Base-by-base conservation (phyloP, 2,888 invertebrate genomes). In the Eristalis arbustorum region DNA sequence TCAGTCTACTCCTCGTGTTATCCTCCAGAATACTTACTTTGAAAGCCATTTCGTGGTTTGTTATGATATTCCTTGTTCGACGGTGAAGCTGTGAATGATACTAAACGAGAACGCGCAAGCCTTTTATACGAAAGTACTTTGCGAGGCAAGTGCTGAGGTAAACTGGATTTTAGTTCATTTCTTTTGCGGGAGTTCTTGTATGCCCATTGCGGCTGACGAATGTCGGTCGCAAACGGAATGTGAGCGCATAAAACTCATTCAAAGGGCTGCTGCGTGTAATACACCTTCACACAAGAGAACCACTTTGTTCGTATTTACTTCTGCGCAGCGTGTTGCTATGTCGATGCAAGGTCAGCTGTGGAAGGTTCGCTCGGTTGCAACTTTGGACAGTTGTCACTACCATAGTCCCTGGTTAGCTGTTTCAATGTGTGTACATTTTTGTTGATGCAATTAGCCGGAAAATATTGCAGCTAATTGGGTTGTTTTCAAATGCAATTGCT, bases 1-100 rank as follows among this genome's bases (percentile, higher is more conserved):
- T n/a, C n/a, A 3, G 13, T 11, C 14, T 18, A 5, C 1, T 59
- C 59, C 25, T 6, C 23, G 1, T 31, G 31, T 1, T 8, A 31
- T 31, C 8, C 31, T 31, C 1, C n/a, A 2, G 13, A 3, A 14
- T 25, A 59, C 25, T 64, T 89, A 91, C 91, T 89, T 89, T 89
- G 82, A 89, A 90, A 88, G 90, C 89, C 90, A 90, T 90, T 88
- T 89, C 82, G 67, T 73, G 64, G 18, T 37, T 40, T 1, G 2
- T 13, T 40, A 5, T 37, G 84, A 62, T 75, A 83, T 71, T 88
- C 83, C 87, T 82, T 89, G 22, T 37, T 64, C 31, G 14, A 64
- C 22, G n/a, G 34, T 22, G 10, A 64, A 22, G 64, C 5, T 11
- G 18, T 37, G 64, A 64, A 23, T 64, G 64, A 22, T 18, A n/a